Conservation (phyloP, 2,113 vertebrate genomes). For the Chionodraco myersi region DNA sequence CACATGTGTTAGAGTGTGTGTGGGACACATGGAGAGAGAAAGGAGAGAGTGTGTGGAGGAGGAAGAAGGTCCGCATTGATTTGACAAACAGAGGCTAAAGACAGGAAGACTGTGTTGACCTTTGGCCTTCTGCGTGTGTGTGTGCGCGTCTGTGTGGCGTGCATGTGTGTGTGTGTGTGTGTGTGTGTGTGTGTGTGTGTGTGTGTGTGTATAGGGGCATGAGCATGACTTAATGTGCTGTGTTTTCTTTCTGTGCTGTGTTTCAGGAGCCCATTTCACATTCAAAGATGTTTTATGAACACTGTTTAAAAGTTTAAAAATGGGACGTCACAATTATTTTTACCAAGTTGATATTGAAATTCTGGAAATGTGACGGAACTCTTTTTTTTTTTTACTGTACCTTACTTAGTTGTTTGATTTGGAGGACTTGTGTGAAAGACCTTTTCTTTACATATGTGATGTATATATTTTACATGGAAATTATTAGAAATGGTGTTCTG, state of each 20-base stretch:
- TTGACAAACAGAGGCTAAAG: conserved; percentile 71
- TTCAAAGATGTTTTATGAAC: too few relatives aligned
- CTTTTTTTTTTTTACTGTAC: too few relatives aligned
- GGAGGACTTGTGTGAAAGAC: not conserved
- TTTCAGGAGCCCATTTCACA: not conserved
- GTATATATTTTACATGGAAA: too few relatives aligned
- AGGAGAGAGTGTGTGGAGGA: not conserved
- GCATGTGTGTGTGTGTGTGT: not conserved
- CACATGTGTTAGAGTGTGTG: conserved; percentile 19
- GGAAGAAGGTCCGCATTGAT: conserved; percentile 48
- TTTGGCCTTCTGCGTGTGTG: conserved; percentile 61
- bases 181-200: conserved; percentile 4
- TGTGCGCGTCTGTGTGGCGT: conserved; percentile 1
- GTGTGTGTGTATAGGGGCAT: conserved; percentile 6
- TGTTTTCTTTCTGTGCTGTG: not conserved
- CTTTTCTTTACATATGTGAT: too few relatives aligned
- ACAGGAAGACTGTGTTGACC: conserved; percentile 63
- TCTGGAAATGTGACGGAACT: too few relatives aligned
- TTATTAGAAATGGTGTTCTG: not conserved
- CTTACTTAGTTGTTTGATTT: not conserved
- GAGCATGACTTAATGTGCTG: conserved; percentile 5
- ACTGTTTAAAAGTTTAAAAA: too few relatives aligned
- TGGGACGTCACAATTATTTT: too few relatives aligned
- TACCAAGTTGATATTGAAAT: too few relatives aligned
- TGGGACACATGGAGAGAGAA: not conserved